Evolutionary conservation across 2,888 invertebrate genomes (phyloP).

Genomic region (Eumerus sabulonum): DNA sequence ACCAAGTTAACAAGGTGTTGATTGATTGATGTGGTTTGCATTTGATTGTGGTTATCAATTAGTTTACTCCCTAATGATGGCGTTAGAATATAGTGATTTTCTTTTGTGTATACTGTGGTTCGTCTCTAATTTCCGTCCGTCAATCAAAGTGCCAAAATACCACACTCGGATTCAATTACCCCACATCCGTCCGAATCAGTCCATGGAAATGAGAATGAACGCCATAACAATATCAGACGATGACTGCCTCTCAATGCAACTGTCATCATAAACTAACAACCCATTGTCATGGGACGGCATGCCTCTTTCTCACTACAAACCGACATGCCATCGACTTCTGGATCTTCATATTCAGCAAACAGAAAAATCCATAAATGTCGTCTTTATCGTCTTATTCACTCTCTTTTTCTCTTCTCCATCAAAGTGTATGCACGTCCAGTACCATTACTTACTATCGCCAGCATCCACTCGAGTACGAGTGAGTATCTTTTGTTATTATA

Average conservation of each 20-base stretch:
- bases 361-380: slow-evolving; percentile 46
- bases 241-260: slow-evolving; percentile 44
- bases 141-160: slow-evolving; percentile 68
- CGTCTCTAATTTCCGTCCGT: slow-evolving; percentile 57
- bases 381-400: slow-evolving; percentile 53
- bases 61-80: slow-evolving; percentile 17
- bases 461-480: slow-evolving; percentile 48
- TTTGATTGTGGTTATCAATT: slow-evolving; percentile 53
- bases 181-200: slow-evolving; percentile 42
- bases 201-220: too few relatives aligned
- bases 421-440: neutral
- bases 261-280: slow-evolving; percentile 42
- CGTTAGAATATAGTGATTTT: too few relatives aligned
- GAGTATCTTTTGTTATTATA: slow-evolving; percentile 49
- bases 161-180: slow-evolving; percentile 60
- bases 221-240: slow-evolving; percentile 7
- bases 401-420: slow-evolving; percentile 15
- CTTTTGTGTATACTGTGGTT: neutral
- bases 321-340: slow-evolving; percentile 19
- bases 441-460: neutral
- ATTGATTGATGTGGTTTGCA: slow-evolving; percentile 58
- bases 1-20: slow-evolving; percentile 63
- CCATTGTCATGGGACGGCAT: slow-evolving; percentile 30
- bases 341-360: slow-evolving; percentile 20
- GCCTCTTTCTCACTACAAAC: slow-evolving; percentile 38